Evolutionary conservation across 2,888 invertebrate species (phyloP), one percentile per base, ranked within the genome.

Genomic region (Drosophila tripunctata): DNA sequence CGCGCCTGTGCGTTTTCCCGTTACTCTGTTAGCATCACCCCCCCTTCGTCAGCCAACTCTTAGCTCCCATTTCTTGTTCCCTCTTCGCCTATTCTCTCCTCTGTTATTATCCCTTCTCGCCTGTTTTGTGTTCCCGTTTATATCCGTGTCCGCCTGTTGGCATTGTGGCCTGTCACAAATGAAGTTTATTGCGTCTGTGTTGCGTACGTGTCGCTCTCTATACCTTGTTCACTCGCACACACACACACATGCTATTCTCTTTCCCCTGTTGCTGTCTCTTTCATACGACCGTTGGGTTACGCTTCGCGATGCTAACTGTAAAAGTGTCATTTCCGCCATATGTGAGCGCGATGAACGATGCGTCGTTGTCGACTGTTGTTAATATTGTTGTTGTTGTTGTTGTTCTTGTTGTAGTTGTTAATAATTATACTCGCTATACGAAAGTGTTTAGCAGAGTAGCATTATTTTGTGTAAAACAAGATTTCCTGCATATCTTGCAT

Each of bases 151-250:
- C 63, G 78, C 63, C 76, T 84, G 75, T 63, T 73, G 79, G 78
- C 85, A 78, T 88, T 89, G 87, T 80, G 87, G 80, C 80, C 88
- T 89, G 89, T 89, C 89, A 89, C 69, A 89, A 89, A 70, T 89
- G 88, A 89, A 89, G 89, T 89, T 89, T 89, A 89, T 89, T 87
- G 89, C 80, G 89, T 89, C 90, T 89, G 88, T 81, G 72, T 76
- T 66, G 80, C 78, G 69, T 69, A 60, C 73, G 67, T 66, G 75
- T 66, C 62, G 50, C 66, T 40, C 36, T 8, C 51, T 44, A 31
- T 36, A 33, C 4, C 65, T 6, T 14, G 14, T 33, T 24, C 50
- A n/a, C 45, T 12, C 44, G 8, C 45, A 21, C 19, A 3, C 40
- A 4, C 21, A 2, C n/a, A 2, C 12, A 1, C 22, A 7, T 17